These are phyloP conservation scores for Borostomias antarcticus DNA, from an alignment of 2,797 vertebrate species.

Conservation along the genomic window DNA sequence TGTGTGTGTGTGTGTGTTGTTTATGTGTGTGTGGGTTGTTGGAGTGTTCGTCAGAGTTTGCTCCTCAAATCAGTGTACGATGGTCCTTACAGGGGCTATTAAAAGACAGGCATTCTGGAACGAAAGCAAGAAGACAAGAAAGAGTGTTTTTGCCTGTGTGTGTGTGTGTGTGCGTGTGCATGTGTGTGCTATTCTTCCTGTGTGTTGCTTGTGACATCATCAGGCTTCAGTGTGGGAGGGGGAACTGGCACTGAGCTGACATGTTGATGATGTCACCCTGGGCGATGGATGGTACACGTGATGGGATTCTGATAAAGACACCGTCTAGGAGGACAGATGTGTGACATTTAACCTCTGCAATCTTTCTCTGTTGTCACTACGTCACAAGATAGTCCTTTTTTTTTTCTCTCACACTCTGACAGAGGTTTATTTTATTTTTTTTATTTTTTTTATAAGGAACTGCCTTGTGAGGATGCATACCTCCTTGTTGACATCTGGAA, in stretches of 20 bases:
- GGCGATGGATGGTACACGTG: slow-evolving; percentile 19
- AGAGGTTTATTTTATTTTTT: no score
- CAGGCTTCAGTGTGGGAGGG: background rate
- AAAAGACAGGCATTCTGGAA: no score
- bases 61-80: no score
- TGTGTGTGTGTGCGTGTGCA: background rate
- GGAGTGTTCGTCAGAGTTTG: no score
- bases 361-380: slow-evolving; percentile 8
- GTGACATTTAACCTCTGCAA: slow-evolving; percentile 23
- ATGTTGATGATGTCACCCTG: slow-evolving; percentile 46
- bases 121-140: no score
- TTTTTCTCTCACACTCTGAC: slow-evolving; percentile 19
- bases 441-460: background rate
- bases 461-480: no score
- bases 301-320: slow-evolving; percentile 25
- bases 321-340: slow-evolving; percentile 10
- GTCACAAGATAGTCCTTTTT: slow-evolving; percentile 8
- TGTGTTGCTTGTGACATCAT: slow-evolving; percentile 2
- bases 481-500: no score
- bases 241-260: slow-evolving; percentile 47
- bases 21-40: background rate
- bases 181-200: background rate
- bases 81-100: no score
- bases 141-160: background rate
- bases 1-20: slow-evolving; percentile 3